phyloP scores from a whole-genome alignment of 2,888 invertebrate species.

The Hypsopygia costalis region DNA sequence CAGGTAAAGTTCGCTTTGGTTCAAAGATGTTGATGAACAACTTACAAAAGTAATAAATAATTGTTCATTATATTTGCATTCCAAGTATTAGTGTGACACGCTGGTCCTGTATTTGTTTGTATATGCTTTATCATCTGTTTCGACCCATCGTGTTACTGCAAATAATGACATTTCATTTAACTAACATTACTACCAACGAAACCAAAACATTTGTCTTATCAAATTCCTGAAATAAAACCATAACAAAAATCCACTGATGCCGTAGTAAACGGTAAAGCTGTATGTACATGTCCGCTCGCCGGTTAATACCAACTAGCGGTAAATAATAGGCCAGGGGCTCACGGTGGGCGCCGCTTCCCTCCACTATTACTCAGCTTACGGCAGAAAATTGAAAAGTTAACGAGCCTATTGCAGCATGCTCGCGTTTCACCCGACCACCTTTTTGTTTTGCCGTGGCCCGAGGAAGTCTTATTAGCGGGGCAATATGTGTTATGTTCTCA shows the following conservation, averaged over 20 bases:
- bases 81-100: no score
- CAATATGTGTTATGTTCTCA: not conserved
- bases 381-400: constrained; percentile 76
- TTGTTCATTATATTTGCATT: no score
- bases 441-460: constrained; percentile 43
- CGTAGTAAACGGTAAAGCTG: constrained; percentile 4
- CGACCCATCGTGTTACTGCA: no score
- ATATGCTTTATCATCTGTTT: no score
- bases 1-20: no score
- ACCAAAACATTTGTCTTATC: no score
- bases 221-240: not conserved
- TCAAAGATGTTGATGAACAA: no score
- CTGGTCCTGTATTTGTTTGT: no score
- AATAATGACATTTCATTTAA: no score
- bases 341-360: constrained; percentile 7
- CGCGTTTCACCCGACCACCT: constrained; percentile 55
- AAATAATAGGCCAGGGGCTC: constrained; percentile 6
- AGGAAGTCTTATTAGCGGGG: constrained; percentile 45
- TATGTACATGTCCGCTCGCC: constrained; percentile 16
- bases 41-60: no score
- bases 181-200: no score
- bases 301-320: constrained; percentile 14
- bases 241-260: not conserved
- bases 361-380: constrained; percentile 41
- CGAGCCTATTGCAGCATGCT: constrained; percentile 63